Percentiles rank a stretch among this genome's conserved stretches.
Conservation (phyloP, 2,797 vertebrate genomes). For the Clamator glandarius region DNA sequence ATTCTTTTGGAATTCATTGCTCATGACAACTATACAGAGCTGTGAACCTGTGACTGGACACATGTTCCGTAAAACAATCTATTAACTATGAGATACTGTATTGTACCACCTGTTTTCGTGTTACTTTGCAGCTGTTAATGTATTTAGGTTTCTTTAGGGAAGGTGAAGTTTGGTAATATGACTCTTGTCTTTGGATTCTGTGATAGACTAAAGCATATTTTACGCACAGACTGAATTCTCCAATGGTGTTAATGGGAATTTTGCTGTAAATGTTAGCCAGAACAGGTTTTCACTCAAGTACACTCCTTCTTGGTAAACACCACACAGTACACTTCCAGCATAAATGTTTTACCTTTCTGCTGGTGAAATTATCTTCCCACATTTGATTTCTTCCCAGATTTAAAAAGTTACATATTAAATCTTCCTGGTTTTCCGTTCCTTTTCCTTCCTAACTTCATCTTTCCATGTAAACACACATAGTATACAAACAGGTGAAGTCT, state of each 20-base stretch:
- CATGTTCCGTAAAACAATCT: background rate
- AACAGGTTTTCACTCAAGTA: background rate
- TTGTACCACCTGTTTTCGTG: constrained; percentile 14
- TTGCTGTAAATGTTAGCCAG: background rate
- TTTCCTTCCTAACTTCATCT: background rate
- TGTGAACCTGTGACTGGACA: background rate
- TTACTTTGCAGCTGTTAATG: background rate
- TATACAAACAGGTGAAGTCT: background rate
- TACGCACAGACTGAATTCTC: background rate
- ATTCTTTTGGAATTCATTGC: background rate
- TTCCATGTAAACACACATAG: background rate
- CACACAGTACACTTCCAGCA: background rate
- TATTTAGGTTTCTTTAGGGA: background rate
- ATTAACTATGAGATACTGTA: background rate
- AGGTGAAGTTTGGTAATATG: background rate
- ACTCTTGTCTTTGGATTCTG: background rate
- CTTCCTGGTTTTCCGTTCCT: background rate
- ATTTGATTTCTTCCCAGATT: background rate
- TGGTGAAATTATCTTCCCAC: background rate
- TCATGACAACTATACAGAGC: background rate
- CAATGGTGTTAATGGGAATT: background rate
- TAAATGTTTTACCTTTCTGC: background rate
- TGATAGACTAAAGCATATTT: background rate
- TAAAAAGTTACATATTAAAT: background rate
- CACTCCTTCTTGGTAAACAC: background rate